Base-by-base conservation (phyloP, 1,140 invertebrate species). In the Rhynchophorus ferrugineus region DNA sequence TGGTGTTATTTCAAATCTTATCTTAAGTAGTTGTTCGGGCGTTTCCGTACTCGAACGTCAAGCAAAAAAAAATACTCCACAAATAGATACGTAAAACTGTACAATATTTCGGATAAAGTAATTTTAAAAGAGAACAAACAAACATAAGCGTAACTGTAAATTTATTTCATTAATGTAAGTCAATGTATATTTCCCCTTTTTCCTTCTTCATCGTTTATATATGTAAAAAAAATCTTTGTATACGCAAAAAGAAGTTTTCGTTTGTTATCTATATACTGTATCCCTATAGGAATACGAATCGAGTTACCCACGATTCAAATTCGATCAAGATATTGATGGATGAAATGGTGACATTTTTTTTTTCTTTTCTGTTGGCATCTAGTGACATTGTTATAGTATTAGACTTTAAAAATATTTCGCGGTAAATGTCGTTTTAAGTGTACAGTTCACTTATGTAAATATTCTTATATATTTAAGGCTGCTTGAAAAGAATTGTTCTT, bases 41-140 rank as follows among this genome's bases (percentile, higher is more conserved):
- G 22, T 11, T 14, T 17, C 8, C n/a, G n/a, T 13, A 39, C 37
- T 16, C 8, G 17, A 2, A 44, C 21, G 2, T 9, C 29, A n/a
- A 17, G n/a, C n/a, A 44, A 41, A 2, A 17, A 24, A 37, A 20
- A 22, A 44, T 38, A 54, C 54, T 44, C 24, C 21, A 33, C 51
- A 63, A 61, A 56, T 55, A 67, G 61, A 67, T 67, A 67, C 65
- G 65, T 67, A 67, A 67, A 64, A 64, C 60, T 63, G 65, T 67
- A 67, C 65, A 67, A 67, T 67, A 65, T 64, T 61, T 66, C 56
- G 55, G 45, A 44, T 52, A 54, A n/a, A n/a, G n/a, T n/a, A n/a
- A n/a, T 53, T 47, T 49, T 45, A 46, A 42, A 52, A 54, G 41
- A 55, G 44, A 50, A 61, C 29, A 41, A 38, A 59, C 41, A 51